Evolutionary conservation across 2,888 invertebrate species (phyloP), one percentile per base, ranked within the genome.

Genomic region (Lottia gigantea): DNA sequence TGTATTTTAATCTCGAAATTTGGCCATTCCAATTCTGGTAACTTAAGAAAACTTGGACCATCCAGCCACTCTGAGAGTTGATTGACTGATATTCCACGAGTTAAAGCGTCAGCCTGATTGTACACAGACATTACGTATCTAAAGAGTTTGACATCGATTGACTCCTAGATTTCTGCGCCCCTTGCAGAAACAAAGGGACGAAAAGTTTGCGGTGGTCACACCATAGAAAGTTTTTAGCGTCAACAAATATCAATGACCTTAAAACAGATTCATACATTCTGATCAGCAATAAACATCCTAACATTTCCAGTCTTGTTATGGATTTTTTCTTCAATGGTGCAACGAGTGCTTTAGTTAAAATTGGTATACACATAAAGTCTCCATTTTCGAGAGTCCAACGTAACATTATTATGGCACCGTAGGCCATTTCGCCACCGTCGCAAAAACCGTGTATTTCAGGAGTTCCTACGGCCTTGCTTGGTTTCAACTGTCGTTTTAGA

Each of bases 401-500:
- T 49, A 49, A 49, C 16, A 49, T n/a, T 49, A 49, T 15, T 49
- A 49, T 14, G 49, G 16, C 49, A 49, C 49, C 49, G 16, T 11
- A 49, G 19, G 49, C 49, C 55, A 55, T 55, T 55, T 55, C 55
- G 7, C 55, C 55, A 55, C 55, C 55, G 55, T 55, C 55, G n/a
- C 55, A 55, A 12, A 55, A 55, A 2, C 55, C 55, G n/a, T 55
- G 55, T 55, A 55, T 16, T 55, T 55, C 55, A 23, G 55, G 55
- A 8, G n/a, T 55, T n/a, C 19, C 55, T 16, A 23, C 14, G n/a
- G n/a, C 55, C n/a, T 55, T 55, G 8, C 12, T 16, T 55, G 55
- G 55, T 31, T 31, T 31, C 6, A 31, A 31, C 31, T 31, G 31
- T 31, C 31, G 31, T 4, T 31, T 31, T 31, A 55, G 12, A 16